Conservation (phyloP, 2,888 invertebrate genomes). For the Athetis lepigone region DNA sequence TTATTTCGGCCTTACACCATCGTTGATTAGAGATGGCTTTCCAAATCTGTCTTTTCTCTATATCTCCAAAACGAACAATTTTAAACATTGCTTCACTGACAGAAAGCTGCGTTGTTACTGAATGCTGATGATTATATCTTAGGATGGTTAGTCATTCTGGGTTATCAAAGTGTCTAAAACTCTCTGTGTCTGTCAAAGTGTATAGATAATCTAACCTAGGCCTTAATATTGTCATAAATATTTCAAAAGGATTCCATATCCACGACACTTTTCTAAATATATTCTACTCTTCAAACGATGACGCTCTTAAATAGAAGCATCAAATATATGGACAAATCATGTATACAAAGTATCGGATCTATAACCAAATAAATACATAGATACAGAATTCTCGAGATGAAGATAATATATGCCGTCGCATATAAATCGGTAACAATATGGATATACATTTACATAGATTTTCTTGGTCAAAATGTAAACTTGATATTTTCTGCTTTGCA, state of each 20-base stretch:
- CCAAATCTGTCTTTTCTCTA: no score
- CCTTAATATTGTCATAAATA: background rate
- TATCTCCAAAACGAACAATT: no score
- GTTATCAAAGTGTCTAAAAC: no score
- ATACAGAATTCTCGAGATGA: conserved; percentile 65
- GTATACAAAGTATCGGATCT: conserved; percentile 48
- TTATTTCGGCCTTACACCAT: no score
- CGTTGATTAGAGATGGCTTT: no score
- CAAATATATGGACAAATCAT: conserved; percentile 43
- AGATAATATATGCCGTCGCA: conserved; percentile 72
- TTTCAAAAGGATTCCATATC: background rate
- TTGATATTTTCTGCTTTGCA: conserved; percentile 59
- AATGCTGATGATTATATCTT: no score
- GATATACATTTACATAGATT: conserved; percentile 74
- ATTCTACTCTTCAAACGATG: conserved; percentile 21
- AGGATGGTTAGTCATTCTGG: no score
- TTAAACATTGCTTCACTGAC: no score
- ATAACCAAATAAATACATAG: conserved; percentile 63
- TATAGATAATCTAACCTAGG: no score
- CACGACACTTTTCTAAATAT: conserved; percentile 18
- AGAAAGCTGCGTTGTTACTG: no score
- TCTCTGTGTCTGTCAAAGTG: no score
- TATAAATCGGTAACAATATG: conserved; percentile 76
- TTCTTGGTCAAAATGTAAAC: conserved; percentile 75
- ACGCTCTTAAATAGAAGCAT: conserved; percentile 41